These are phyloP conservation scores for Symphodus melops DNA, from an alignment of 2,113 vertebrate genomes.

Conservation along the genomic window DNA sequence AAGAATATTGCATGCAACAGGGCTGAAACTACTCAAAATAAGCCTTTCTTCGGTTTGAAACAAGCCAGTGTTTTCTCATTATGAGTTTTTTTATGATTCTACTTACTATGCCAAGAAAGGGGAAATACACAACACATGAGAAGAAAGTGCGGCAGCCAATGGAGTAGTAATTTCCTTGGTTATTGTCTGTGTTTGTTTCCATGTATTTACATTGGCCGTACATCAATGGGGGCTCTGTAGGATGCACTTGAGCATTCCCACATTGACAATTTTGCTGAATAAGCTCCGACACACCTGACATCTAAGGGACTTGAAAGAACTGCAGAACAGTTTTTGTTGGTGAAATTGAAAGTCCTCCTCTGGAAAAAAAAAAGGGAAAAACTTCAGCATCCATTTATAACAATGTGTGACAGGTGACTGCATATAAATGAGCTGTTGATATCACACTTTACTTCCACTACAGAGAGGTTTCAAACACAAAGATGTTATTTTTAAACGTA, in stretches of 20 bases:
- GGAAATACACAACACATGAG: constrained; percentile 24
- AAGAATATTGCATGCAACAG: constrained; percentile 8
- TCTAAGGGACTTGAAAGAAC: constrained; percentile 14
- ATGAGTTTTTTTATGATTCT: constrained; percentile 28
- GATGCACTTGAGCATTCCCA: neutral
- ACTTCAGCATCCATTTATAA: constrained; percentile 55
- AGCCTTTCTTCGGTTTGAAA: constrained; percentile 21
- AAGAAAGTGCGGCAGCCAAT: constrained; percentile 23
- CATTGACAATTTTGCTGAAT: constrained; percentile 45
- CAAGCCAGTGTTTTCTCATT: constrained; percentile 26
- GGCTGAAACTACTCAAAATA: constrained; percentile 6
- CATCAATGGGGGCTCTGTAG: constrained; percentile 1
- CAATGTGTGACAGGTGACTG: constrained; percentile 40
- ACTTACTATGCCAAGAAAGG: constrained; percentile 10
- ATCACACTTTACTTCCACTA: constrained; percentile 20
- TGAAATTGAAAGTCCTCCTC: constrained; percentile 23
- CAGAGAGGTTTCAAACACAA: constrained; percentile 20
- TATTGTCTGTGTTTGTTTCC: constrained; percentile 40
- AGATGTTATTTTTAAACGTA: constrained; percentile 47
- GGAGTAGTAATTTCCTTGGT: constrained; percentile 24
- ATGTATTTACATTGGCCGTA: constrained; percentile 40
- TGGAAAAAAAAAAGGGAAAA: constrained; percentile 53
- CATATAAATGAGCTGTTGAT: constrained; percentile 54
- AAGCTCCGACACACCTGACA: constrained; percentile 30
- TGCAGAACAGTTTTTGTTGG: constrained; percentile 11